Percentiles rank a stretch among this genome's conserved stretches.
phyloP scores from a whole-genome alignment of 2,113 vertebrate species.

The Xenus cinereus region DNA sequence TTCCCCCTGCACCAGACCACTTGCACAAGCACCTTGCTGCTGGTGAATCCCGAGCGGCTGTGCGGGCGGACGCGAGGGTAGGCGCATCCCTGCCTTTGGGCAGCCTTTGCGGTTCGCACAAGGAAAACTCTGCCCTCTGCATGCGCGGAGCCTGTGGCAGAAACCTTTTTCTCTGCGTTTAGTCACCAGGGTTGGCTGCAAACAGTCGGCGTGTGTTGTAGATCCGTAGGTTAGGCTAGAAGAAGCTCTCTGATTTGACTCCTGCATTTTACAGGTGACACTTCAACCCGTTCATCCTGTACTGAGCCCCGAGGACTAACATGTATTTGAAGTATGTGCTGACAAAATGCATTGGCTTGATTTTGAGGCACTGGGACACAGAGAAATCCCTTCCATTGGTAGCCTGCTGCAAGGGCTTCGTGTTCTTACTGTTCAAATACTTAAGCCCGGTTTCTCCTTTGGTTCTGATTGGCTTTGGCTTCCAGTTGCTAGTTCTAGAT shows the following conservation, averaged over 20 bases:
- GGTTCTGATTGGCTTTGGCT: background rate
- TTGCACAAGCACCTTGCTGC: background rate
- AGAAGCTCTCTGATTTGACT: background rate
- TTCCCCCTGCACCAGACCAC: background rate
- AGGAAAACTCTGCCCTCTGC: background rate
- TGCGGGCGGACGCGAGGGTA: fast-evolving
- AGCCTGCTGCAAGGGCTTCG: background rate
- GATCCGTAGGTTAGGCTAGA: background rate
- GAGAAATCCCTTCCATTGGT: background rate
- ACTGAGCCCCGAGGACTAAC: background rate
- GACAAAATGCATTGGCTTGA: background rate
- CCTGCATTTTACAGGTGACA: background rate
- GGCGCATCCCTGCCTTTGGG: background rate
- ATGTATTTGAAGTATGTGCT: background rate
- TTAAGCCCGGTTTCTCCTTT: background rate
- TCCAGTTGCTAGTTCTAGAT: background rate
- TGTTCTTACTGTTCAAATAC: background rate
- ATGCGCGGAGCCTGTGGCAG: background rate
- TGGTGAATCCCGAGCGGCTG: background rate
- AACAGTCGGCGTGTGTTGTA: background rate
- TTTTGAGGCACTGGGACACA: background rate
- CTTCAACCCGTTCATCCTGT: background rate
- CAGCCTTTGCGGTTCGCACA: background rate
- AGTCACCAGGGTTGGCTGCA: background rate
- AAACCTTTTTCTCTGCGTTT: background rate